Evolutionary conservation across 2,797 vertebrate species (phyloP).

Genomic region (Pogoniulus pusillus): DNA sequence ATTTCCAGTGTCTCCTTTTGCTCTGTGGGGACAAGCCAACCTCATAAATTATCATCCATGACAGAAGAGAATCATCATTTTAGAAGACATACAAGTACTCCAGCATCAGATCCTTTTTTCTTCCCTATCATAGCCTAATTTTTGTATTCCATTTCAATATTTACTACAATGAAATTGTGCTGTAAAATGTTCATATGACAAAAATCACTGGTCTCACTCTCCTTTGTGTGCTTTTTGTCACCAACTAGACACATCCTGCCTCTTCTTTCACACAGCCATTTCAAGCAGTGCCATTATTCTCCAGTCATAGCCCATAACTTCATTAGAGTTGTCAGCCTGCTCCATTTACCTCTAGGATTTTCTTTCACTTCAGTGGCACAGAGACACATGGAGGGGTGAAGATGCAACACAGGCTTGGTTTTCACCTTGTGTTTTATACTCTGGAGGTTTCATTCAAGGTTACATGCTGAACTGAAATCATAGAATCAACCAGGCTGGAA

Average conservation of each 20-base stretch:
- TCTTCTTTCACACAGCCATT: slow-evolving; percentile 49
- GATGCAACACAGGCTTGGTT: not conserved
- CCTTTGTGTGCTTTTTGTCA: slow-evolving; percentile 14
- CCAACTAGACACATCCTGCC: slow-evolving; percentile 56
- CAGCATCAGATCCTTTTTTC: not conserved
- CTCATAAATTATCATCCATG: not conserved
- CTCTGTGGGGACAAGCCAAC: not conserved
- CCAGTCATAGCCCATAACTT: not conserved
- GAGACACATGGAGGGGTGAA: not conserved
- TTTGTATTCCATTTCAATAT: not conserved
- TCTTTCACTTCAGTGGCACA: slow-evolving; percentile 29
- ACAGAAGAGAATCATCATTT: not conserved
- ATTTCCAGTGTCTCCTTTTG: slow-evolving; percentile 12
- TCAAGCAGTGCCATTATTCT: slow-evolving; percentile 57
- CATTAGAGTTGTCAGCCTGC: slow-evolving; percentile 43
- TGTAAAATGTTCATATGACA: slow-evolving; percentile 27
- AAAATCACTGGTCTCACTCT: slow-evolving; percentile 53
- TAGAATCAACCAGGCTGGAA: too few species aligned
- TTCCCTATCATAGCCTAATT: not conserved
- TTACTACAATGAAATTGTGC: not conserved
- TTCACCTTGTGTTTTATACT: not conserved
- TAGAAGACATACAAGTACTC: not conserved
- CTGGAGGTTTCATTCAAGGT: not conserved
- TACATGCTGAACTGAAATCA: not conserved
- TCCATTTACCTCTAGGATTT: slow-evolving; percentile 53